Evolutionary conservation across 1,140 invertebrate species (phyloP), one percentile per base, ranked within the genome.

Genomic region (Aleiodes sp.): DNA sequence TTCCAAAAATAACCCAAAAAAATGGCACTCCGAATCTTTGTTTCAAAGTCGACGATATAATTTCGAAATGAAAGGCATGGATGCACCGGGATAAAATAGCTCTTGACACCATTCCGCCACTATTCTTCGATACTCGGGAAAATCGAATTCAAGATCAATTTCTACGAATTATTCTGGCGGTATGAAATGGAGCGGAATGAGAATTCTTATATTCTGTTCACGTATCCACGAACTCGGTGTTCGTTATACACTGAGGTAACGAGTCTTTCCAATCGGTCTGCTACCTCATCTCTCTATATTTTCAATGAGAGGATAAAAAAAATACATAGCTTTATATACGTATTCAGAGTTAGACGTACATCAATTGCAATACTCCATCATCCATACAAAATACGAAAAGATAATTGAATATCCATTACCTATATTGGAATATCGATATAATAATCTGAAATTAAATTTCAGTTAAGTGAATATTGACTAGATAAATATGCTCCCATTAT

Each of bases 131-230:
- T 24, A 16, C 16, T 52, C 16, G n/a, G n/a, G 21, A 52, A 52
- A 52, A 52, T 52, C 16, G 46, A 21, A 52, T 52, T 52, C 19
- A 8, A 52, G 46, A 52, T 52, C 46, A 52, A 52, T 52, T 52
- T 21, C 26, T 52, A 24, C 21, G 46, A 52, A 52, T 52, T 24
- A 52, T 21, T 24, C 46, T 26, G 8, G 1, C 9, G 8, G 46
- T 52, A 52, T 52, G 46, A 52, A 52, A 52, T 52, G 46, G 46
- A 52, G 21, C 8, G 46, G 10, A 24, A 52, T 9, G 21, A 52
- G 46, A 24, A 52, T 52, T 52, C 46, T 24, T 52, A 24, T 10
- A 52, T 52, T 52, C 46, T 52, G 46, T 52, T 52, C 46, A 52
- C 46, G 46, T 52, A 52, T 24, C 46, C 46, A 24, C 16, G 46